Conservation (phyloP, 2,888 invertebrate genomes). For the Ferdinandea cuprea region DNA sequence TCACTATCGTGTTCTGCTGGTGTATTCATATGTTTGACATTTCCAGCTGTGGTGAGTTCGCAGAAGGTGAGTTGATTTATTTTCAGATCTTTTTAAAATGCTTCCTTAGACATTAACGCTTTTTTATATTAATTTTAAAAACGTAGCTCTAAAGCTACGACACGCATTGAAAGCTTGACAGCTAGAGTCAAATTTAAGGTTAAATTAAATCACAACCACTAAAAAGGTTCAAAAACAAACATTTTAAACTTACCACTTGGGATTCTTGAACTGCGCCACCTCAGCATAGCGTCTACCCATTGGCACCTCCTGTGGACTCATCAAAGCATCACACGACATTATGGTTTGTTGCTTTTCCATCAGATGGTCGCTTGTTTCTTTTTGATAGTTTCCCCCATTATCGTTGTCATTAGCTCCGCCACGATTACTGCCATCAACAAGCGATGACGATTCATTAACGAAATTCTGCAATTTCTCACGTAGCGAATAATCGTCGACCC, state of each 20-base stretch:
- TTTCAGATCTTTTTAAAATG: too few species aligned
- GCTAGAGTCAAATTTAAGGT: too few species aligned
- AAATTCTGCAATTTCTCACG: constrained; percentile 82
- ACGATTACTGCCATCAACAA: constrained; percentile 52
- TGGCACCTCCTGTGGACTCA: constrained; percentile 83
- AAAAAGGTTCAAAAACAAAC: neutral
- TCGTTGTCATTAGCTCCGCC: constrained; percentile 68
- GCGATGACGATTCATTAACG: constrained; percentile 78
- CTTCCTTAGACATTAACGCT: too few species aligned
- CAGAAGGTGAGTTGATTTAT: too few species aligned
- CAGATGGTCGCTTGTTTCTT: constrained; percentile 49
- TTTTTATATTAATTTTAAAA: too few species aligned
- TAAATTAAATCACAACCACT: neutral
- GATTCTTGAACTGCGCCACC: constrained; percentile 82
- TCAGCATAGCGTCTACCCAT: constrained; percentile 83
- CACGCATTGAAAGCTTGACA: too few species aligned
- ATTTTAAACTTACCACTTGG: constrained; percentile 78
- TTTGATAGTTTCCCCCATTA: constrained; percentile 72
- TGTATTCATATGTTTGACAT: too few species aligned
- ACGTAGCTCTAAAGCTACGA: too few species aligned
- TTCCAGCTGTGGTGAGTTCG: too few species aligned
- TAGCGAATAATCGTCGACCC: constrained; percentile 81
- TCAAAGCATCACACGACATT: constrained; percentile 79
- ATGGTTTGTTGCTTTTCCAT: constrained; percentile 52
- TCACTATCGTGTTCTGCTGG: too few species aligned